phyloP scores from a whole-genome alignment of 1,140 invertebrate species.

The Colletes latitarsis region DNA sequence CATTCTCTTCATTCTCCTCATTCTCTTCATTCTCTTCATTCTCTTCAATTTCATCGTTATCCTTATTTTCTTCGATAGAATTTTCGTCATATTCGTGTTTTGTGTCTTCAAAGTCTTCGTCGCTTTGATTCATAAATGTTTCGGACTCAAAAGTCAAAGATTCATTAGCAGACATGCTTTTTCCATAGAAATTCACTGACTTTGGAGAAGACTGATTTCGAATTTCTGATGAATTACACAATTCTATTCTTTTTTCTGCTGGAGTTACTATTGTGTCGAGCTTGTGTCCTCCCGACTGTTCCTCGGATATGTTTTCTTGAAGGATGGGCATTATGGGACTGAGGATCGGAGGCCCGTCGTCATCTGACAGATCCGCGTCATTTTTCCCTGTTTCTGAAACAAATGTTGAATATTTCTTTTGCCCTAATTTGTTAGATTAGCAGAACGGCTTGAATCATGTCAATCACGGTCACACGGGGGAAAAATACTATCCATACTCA shows the following conservation, averaged over 20 bases:
- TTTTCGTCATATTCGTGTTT: slow-evolving; percentile 36
- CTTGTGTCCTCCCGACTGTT: slow-evolving; percentile 66
- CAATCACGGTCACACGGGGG: too few relatives aligned
- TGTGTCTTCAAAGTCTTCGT: slow-evolving; percentile 23
- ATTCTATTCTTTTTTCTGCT: slow-evolving; percentile 53
- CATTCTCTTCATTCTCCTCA: slow-evolving; percentile 32
- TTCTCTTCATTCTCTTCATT: slow-evolving; percentile 39
- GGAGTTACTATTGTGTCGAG: slow-evolving; percentile 68
- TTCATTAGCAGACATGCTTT: not conserved
- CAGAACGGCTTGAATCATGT: too few relatives aligned
- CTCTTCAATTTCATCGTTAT: slow-evolving; percentile 51
- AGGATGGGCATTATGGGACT: slow-evolving; percentile 76
- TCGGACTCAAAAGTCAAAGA: not conserved
- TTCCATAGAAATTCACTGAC: slow-evolving; percentile 29
- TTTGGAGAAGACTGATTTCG: slow-evolving; percentile 26
- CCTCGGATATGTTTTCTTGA: slow-evolving; percentile 50
- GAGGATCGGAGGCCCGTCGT: slow-evolving; percentile 77
- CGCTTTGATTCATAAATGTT: slow-evolving; percentile 9
- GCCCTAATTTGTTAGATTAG: not conserved
- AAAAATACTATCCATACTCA: too few relatives aligned
- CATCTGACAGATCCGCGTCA: slow-evolving; percentile 58
- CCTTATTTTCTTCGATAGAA: slow-evolving; percentile 19
- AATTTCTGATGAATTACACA: slow-evolving; percentile 49
- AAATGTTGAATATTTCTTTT: not conserved
- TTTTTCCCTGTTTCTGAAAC: slow-evolving; percentile 25